Percentiles rank a stretch among this genome's conserved stretches.
These are phyloP conservation scores for Melanotaenia trifasciata DNA, from an alignment of 2,797 vertebrate genomes.

Conservation along the genomic window DNA sequence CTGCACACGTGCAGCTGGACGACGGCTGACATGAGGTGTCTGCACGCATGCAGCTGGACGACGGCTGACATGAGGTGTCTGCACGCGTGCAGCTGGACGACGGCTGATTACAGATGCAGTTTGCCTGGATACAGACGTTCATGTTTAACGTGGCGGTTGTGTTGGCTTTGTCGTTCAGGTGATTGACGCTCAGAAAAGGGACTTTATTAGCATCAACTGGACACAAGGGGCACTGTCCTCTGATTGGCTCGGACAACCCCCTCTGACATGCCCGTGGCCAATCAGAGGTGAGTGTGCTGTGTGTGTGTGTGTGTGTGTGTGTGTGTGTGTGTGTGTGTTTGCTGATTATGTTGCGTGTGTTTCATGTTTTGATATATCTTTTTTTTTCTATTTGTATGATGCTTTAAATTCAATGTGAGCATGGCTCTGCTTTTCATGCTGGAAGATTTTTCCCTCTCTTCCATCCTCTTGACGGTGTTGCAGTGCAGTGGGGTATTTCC, in stretches of 20 bases:
- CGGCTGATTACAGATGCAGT: no score
- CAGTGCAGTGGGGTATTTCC: constrained; percentile 17
- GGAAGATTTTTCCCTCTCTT: not conserved
- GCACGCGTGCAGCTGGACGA: no score
- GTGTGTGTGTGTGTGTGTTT: not conserved
- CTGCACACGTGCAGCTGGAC: constrained; percentile 18
- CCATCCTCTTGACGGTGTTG: not conserved
- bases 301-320: constrained; percentile 31
- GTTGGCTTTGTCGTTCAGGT: constrained; percentile 82
- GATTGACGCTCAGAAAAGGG: constrained; percentile 80
- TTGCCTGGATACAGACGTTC: constrained; percentile 6
- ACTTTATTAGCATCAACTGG: constrained; percentile 79
- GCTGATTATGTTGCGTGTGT: not conserved
- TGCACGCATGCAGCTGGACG: no score
- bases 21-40: no score
- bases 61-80: no score
- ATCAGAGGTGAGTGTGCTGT: constrained; percentile 86
- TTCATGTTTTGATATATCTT: not conserved
- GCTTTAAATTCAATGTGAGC: not conserved
- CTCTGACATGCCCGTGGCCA: constrained; percentile 89
- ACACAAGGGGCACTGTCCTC: constrained; percentile 87
- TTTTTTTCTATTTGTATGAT: not conserved
- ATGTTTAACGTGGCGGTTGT: constrained; percentile 68
- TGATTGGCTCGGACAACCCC: constrained; percentile 87
- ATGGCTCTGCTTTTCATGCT: not conserved